A percentile compares a stretch with the other conserved stretches of the same genome.
Evolutionary conservation across 2,113 vertebrate species (phyloP).

Genomic region (Pangasianodon gigas): DNA sequence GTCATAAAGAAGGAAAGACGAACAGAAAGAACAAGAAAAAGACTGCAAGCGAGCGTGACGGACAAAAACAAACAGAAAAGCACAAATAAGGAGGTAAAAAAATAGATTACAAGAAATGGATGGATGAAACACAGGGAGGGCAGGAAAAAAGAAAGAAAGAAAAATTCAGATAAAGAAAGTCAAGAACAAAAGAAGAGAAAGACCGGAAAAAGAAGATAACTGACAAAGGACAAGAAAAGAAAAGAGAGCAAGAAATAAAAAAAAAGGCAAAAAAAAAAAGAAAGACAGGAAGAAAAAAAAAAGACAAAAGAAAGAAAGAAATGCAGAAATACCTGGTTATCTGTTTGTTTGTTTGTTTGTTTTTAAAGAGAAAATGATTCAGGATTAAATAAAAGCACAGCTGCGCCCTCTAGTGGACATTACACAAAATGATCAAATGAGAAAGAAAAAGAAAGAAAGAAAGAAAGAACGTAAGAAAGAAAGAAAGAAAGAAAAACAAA

Average conservation of each 20-base stretch:
- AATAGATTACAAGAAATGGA: no score
- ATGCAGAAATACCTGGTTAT: constrained; percentile 37
- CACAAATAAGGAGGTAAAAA: background rate
- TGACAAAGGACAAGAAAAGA: background rate
- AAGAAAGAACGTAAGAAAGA: background rate
- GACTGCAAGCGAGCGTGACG: background rate
- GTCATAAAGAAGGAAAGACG: no score
- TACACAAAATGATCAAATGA: background rate
- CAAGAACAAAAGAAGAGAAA: background rate
- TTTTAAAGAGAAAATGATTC: background rate
- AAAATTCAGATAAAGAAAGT: background rate
- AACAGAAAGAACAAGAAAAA: background rate
- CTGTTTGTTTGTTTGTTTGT: no score
- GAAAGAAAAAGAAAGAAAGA: background rate
- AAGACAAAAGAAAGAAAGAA: constrained; percentile 34
- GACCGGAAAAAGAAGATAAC: background rate
- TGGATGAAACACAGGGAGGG: no score
- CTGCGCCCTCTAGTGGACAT: constrained; percentile 52
- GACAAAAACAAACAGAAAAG: no score
- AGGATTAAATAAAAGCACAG: background rate
- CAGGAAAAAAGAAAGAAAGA: background rate
- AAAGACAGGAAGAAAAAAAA: background rate
- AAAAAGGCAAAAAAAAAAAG: background rate
- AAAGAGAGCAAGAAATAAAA: background rate
- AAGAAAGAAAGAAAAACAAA: background rate